Evolutionary conservation across 2,113 vertebrate genomes (phyloP).

Genomic region (Cebidichthys violaceus): DNA sequence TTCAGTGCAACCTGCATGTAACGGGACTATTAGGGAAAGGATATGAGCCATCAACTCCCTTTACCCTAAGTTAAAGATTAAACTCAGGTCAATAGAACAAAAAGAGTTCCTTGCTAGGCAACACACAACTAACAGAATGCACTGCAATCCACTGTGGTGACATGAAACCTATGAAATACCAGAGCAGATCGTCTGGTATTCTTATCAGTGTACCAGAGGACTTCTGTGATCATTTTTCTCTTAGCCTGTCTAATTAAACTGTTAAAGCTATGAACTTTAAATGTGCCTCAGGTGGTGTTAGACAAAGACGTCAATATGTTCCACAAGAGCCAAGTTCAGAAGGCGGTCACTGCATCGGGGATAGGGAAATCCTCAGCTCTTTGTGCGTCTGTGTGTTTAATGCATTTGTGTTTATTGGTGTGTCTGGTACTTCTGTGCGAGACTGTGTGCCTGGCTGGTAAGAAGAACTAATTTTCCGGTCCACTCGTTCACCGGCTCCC

Average conservation of each 20-base stretch:
- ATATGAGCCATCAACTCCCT: constrained; percentile 46
- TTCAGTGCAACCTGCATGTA: constrained; percentile 41
- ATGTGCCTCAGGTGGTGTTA: constrained; percentile 28
- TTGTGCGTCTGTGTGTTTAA: constrained; percentile 10
- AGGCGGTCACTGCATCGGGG: constrained; percentile 37
- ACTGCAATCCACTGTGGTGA: neutral
- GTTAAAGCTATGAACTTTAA: constrained; percentile 7
- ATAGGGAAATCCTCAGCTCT: constrained; percentile 31
- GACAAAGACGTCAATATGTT: constrained; percentile 29
- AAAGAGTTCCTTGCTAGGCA: neutral
- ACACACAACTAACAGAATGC: neutral
- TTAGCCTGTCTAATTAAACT: constrained; percentile 30
- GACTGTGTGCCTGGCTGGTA: constrained; percentile 45
- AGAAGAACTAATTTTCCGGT: constrained; percentile 75
- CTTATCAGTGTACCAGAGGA: neutral
- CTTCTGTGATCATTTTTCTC: constrained; percentile 1
- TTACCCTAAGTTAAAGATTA: constrained; percentile 62
- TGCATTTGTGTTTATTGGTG: constrained; percentile 42
- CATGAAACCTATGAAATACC: neutral
- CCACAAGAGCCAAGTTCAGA: constrained; percentile 55
- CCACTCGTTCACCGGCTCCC: constrained; percentile 67
- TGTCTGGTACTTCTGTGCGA: constrained; percentile 50
- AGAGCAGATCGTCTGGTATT: neutral
- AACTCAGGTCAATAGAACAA: constrained; percentile 14
- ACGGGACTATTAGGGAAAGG: constrained; percentile 31